Percentiles rank a stretch among this genome's conserved stretches.
phyloP scores from a whole-genome alignment of 2,888 invertebrate genomes.

The Cheilosia variabilis region DNA sequence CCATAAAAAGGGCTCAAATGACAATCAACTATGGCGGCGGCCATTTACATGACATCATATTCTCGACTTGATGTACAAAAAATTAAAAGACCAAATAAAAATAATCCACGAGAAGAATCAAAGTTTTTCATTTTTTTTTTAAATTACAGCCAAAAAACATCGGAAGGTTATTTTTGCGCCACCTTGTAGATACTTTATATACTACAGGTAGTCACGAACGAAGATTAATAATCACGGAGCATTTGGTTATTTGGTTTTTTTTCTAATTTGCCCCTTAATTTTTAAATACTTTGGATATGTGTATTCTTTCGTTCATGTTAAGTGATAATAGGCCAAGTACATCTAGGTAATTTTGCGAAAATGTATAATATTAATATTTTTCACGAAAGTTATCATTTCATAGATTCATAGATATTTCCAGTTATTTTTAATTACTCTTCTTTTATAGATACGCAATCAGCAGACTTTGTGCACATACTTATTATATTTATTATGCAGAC shows the following conservation, averaged over 20 bases:
- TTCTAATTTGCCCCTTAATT: not conserved
- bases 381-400: not conserved
- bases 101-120: too few relatives aligned
- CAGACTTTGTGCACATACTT: conserved; percentile 13
- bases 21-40: too few relatives aligned
- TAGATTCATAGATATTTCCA: conserved; percentile 18
- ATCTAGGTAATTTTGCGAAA: not conserved
- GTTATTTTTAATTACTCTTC: conserved; percentile 5
- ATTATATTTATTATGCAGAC: conserved; percentile 36
- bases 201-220: not conserved
- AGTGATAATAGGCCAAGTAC: not conserved
- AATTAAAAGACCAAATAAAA: too few relatives aligned
- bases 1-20: too few relatives aligned
- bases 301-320: not conserved
- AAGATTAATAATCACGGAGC: not conserved
- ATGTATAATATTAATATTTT: not conserved
- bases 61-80: too few relatives aligned
- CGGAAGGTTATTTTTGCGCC: too few relatives aligned
- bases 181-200: too few relatives aligned
- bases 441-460: conserved; percentile 34
- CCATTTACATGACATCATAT: too few relatives aligned
- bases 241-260: not conserved
- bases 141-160: too few relatives aligned
- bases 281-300: not conserved
- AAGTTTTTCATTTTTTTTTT: too few relatives aligned